A percentile compares a stretch with the other conserved stretches of the same genome.
Conservation (phyloP, 2,113 vertebrate genomes). For the Prinia subflava region DNA sequence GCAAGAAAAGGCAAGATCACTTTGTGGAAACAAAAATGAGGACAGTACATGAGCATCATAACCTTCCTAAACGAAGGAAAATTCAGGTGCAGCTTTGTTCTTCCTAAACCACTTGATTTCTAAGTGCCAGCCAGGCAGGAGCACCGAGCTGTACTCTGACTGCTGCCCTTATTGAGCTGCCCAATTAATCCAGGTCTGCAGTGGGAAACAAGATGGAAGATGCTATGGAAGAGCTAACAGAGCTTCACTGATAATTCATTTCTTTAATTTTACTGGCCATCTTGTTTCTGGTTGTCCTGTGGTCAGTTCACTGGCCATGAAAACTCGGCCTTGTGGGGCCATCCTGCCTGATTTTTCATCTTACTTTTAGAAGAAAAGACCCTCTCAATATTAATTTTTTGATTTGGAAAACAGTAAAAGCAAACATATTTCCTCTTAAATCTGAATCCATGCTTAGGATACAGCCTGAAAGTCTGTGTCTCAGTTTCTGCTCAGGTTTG, state of each 20-base stretch:
- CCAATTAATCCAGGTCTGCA: background rate
- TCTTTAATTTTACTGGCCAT: background rate
- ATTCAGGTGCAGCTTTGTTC: background rate
- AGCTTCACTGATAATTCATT: background rate
- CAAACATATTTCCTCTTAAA: background rate
- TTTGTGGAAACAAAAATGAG: background rate
- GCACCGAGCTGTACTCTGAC: background rate
- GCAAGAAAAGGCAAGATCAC: background rate
- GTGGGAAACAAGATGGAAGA: background rate
- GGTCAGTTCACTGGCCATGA: background rate
- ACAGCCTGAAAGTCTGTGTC: background rate
- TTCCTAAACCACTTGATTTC: background rate
- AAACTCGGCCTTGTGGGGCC: background rate
- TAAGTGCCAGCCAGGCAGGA: background rate
- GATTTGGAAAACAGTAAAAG: background rate
- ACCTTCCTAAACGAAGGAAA: background rate
- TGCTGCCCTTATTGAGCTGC: background rate
- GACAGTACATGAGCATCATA: background rate
- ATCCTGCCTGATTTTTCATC: background rate
- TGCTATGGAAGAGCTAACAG: background rate
- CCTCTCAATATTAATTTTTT: background rate
- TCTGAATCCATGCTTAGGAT: accelerated
- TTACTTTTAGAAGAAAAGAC: background rate
- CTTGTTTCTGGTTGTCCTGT: background rate
- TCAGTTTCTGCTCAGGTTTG: background rate